phyloP scores from a whole-genome alignment of 64 coral and sea anemone species.

The Pocillopora verrucosa region DNA sequence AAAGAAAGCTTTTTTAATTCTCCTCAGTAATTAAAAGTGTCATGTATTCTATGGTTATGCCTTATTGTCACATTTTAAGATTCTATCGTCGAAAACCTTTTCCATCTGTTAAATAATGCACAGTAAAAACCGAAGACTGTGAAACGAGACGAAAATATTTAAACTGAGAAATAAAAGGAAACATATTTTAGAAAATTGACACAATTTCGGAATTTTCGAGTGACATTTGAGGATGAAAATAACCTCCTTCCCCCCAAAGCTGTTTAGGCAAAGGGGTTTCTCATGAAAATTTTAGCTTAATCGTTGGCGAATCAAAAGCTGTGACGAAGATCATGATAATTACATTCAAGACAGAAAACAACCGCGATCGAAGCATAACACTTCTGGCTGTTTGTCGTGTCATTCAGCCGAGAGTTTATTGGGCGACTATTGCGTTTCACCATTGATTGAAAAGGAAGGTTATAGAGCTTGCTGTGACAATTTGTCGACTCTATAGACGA shows the following conservation, averaged over 20 bases:
- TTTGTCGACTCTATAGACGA: not conserved
- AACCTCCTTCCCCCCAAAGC: not conserved
- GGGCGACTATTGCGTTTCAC: not conserved
- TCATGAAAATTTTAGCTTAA: constrained; percentile 7
- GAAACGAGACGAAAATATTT: too few species aligned
- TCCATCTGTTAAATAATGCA: too few species aligned
- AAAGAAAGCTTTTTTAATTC: too few species aligned
- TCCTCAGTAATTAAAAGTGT: too few species aligned
- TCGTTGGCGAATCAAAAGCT: not conserved
- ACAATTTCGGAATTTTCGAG: not conserved
- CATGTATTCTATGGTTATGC: too few species aligned
- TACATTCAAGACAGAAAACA: not conserved
- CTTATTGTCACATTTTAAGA: too few species aligned
- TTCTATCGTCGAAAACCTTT: too few species aligned
- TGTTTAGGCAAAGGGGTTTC: not conserved
- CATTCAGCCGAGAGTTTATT: not conserved
- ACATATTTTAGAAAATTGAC: not conserved
- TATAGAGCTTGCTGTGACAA: not conserved
- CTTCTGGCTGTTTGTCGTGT: not conserved
- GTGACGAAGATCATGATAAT: constrained; percentile 7
- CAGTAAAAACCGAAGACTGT: too few species aligned
- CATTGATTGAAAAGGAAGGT: not conserved
- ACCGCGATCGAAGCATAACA: not conserved
- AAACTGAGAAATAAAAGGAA: not conserved
- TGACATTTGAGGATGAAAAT: not conserved